Base-by-base conservation (phyloP, 2,888 invertebrate species). In the Cephus spinipes region DNA sequence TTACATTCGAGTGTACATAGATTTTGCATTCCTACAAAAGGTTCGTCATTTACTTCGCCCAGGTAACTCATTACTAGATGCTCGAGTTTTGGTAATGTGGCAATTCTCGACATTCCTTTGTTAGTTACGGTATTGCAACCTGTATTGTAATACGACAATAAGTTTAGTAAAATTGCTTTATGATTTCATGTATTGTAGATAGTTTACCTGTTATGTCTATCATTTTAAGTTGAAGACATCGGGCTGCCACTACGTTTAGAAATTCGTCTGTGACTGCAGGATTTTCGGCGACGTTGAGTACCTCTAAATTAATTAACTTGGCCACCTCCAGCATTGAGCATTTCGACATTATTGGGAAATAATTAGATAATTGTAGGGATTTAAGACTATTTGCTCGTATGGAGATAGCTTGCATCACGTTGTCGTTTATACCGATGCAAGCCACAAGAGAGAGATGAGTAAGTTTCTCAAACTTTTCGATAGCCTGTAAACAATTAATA, bases 221-320 rank as follows among this genome's bases (percentile, higher is more conserved):
- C 23, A 81, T 80, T 32, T 75, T 84, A 11, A 90, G 80, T 35
- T 84, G 81, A 74, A 85, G 86, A 76, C 90, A 90, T 36, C 82
- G 84, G 4, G 81, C 78, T 69, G 93, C 92, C 11, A 95, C 86
- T 74, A 90, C 91, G 83, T 92, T 92, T 79, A 95, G 79, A 33
- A 94, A 92, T 1, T 91, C 89, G 84, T 95, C 93, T 0, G 92
- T 93, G 32, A 95, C 92, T 77, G 92, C 90, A 9, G 90, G 87
- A 80, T 93, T 94, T 76, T 90, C 89, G 82, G 91, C 92, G 73
- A 94, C 81, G 82, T 93, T 92, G 73, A 94, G 83, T 1, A 84
- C 84, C 84, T 92, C 92, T 80, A 94, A 87, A 82, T 93, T 92
- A 0, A 90, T 89, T 23, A 94, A 87, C 0, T 87, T 89, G 0